A percentile compares a stretch with the other conserved stretches of the same genome.
These are phyloP conservation scores for Coregonus clupeaformis DNA, from an alignment of 2,113 vertebrate genomes.

Conservation along the genomic window DNA sequence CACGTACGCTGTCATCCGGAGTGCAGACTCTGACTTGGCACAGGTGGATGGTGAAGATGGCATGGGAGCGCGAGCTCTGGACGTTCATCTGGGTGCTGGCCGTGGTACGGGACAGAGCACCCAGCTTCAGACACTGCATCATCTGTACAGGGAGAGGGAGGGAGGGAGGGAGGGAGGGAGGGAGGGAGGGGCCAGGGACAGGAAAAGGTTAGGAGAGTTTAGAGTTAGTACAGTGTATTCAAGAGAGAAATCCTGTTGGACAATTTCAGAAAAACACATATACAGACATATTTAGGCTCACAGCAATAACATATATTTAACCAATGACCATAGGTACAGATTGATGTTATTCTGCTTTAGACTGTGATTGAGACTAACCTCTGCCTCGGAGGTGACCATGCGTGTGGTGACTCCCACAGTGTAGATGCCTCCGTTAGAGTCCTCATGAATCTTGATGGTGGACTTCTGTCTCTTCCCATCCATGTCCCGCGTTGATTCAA, in stretches of 20 bases:
- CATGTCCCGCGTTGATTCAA: constrained; percentile 89
- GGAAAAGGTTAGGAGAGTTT: background rate
- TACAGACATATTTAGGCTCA: too few species aligned
- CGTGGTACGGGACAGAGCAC: constrained; percentile 92
- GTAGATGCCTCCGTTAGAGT: constrained; percentile 94
- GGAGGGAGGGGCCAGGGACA: too few species aligned
- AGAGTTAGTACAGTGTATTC: background rate
- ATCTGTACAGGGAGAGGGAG: constrained; percentile 76
- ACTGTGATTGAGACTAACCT: constrained; percentile 73
- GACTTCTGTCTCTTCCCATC: constrained; percentile 92
- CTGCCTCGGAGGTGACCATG: constrained; percentile 85
- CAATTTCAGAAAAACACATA: background rate
- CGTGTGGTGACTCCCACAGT: constrained; percentile 96
- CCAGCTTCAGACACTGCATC: constrained; percentile 96
- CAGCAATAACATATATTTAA: background rate
- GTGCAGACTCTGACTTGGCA: constrained; percentile 92
- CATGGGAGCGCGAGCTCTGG: constrained; percentile 97
- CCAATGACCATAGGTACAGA: too few species aligned
- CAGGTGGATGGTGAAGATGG: constrained; percentile 96
- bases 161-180: too few species aligned
- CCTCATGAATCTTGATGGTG: constrained; percentile 94
- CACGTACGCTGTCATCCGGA: constrained; percentile 76
- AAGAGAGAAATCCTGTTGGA: background rate
- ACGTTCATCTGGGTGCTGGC: constrained; percentile 99
- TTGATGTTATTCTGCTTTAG: too few species aligned